phyloP scores from a whole-genome alignment of 2,113 vertebrate genomes.

The Brachyistius frenatus region DNA sequence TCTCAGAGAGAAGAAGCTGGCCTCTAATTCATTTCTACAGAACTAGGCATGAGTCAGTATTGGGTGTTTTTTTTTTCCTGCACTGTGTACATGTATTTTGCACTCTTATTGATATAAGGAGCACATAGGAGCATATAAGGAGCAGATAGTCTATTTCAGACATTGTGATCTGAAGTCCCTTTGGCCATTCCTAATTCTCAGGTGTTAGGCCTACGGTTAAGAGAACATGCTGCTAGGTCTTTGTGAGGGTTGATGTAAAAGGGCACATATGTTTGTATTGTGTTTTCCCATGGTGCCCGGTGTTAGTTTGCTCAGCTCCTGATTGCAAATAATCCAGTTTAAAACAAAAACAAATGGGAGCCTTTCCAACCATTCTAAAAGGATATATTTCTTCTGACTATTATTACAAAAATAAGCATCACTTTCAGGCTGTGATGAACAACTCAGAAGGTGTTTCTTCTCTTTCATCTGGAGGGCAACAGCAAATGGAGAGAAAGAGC shows the following conservation, averaged over 20 bases:
- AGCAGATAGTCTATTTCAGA: neutral
- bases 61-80: neutral
- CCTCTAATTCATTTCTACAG: conserved; percentile 46
- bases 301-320: conserved; percentile 46
- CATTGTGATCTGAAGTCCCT: no score
- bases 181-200: no score
- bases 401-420: conserved; percentile 68
- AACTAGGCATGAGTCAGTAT: conserved; percentile 15
- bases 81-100: neutral
- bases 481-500: neutral
- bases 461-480: conserved; percentile 46
- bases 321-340: conserved; percentile 64
- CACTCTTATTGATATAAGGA: neutral
- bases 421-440: conserved; percentile 63
- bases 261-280: neutral
- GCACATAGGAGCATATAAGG: neutral
- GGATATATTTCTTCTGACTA: conserved; percentile 41
- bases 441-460: conserved; percentile 54
- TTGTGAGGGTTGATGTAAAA: no score
- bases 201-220: no score
- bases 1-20: conserved; percentile 27
- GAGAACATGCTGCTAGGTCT: no score
- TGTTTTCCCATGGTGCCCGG: neutral
- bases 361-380: conserved; percentile 53
- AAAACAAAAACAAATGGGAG: conserved; percentile 66